These are phyloP conservation scores for Dipodomys merriami DNA, from an alignment of 2,113 vertebrate genomes.

Conservation along the genomic window DNA sequence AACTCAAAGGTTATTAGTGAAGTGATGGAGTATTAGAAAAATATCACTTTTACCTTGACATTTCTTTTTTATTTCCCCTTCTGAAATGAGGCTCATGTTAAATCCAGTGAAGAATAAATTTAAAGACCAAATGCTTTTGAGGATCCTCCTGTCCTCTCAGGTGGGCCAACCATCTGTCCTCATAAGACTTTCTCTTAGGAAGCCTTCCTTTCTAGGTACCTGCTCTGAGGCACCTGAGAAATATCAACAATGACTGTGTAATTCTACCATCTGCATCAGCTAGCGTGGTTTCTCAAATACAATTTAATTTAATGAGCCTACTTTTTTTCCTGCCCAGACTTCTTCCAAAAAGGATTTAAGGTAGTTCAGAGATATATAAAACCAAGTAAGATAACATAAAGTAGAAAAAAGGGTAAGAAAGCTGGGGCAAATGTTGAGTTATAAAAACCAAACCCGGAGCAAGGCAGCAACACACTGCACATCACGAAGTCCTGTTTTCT, in stretches of 20 bases:
- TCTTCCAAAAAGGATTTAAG: conserved; percentile 57
- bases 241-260: background rate
- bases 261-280: conserved; percentile 19
- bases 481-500: background rate
- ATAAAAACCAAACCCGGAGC: background rate
- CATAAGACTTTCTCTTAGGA: background rate
- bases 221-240: conserved; percentile 17
- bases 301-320: conserved; percentile 20
- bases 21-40: conserved; percentile 67
- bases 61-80: conserved; percentile 26
- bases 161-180: background rate
- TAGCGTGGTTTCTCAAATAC: conserved; percentile 23
- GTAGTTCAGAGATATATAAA: background rate
- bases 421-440: background rate
- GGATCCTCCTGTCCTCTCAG: conserved; percentile 19
- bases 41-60: conserved; percentile 62
- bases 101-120: conserved; percentile 27
- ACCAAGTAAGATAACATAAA: background rate
- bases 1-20: conserved; percentile 70
- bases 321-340: conserved; percentile 35
- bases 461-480: background rate
- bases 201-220: background rate
- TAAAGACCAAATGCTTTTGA: conserved; percentile 49
- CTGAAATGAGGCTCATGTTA: conserved; percentile 35
- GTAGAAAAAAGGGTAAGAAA: background rate